These are phyloP conservation scores for Euwallacea fornicatus DNA, from an alignment of 1,140 invertebrate genomes.

Conservation along the genomic window DNA sequence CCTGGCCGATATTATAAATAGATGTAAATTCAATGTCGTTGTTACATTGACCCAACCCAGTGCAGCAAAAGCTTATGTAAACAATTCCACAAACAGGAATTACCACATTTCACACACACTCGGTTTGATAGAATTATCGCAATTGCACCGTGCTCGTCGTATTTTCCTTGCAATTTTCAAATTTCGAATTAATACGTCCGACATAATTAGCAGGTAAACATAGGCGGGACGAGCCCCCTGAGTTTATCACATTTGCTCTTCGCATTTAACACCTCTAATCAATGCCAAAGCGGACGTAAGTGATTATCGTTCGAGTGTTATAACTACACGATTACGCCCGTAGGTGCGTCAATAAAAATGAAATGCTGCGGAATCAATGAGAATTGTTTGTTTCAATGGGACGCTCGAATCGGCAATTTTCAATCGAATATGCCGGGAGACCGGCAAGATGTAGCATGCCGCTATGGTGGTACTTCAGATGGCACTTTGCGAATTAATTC, in stretches of 20 bases:
- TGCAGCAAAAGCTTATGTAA: not conserved
- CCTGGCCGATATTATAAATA: conserved; percentile 4
- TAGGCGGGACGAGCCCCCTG: conserved; percentile 1
- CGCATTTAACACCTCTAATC: conserved; percentile 11
- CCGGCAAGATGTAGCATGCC: too few species aligned
- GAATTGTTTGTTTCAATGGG: not conserved
- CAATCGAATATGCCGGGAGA: too few species aligned
- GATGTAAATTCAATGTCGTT: conserved; percentile 5
- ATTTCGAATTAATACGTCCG: too few species aligned
- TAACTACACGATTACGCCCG: not conserved
- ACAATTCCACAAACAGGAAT: too few species aligned
- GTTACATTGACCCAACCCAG: conserved; percentile 15
- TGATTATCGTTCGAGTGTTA: conserved; percentile 12
- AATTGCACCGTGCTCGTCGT: not conserved
- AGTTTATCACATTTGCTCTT: conserved; percentile 9
- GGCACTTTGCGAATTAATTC: too few species aligned
- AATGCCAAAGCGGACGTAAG: conserved; percentile 10
- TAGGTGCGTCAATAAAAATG: not conserved
- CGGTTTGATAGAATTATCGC: too few species aligned
- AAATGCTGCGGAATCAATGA: not conserved
- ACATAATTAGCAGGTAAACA: not conserved
- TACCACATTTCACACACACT: too few species aligned
- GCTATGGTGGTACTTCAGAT: too few species aligned
- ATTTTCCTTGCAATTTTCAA: too few species aligned
- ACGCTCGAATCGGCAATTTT: too few species aligned